These are phyloP conservation scores for Bambusicola thoracicus DNA, from an alignment of 2,113 vertebrate species.

Conservation along the genomic window DNA sequence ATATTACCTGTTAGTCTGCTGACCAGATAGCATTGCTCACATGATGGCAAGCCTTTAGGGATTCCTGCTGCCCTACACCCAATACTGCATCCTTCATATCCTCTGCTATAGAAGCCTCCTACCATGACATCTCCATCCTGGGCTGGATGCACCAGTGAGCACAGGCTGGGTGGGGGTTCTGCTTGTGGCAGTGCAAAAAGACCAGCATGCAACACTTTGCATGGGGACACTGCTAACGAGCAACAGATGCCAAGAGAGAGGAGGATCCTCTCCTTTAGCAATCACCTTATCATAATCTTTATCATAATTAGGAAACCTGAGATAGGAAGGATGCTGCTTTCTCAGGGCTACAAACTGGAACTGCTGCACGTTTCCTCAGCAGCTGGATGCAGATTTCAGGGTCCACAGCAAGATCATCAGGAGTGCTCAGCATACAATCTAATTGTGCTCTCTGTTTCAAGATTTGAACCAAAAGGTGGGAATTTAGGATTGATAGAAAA, in stretches of 20 bases:
- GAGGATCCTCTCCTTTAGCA: not conserved
- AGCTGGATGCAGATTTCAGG: not conserved
- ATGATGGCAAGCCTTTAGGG: not conserved
- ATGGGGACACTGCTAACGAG: accelerated
- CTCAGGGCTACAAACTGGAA: not conserved
- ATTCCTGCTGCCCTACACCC: not conserved
- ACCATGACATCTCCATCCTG: not conserved
- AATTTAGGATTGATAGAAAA: not conserved
- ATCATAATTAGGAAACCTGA: not conserved
- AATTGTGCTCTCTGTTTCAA: not conserved
- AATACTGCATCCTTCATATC: not conserved
- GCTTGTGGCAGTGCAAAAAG: accelerated
- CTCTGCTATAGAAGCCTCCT: not conserved
- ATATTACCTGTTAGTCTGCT: not conserved
- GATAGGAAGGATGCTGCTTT: not conserved
- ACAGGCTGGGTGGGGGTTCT: not conserved
- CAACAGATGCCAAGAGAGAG: not conserved
- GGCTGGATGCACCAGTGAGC: not conserved
- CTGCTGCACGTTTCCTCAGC: not conserved
- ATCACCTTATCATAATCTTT: not conserved
- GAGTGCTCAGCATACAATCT: not conserved
- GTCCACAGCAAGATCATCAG: not conserved
- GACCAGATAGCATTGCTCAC: not conserved
- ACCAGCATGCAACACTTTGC: not conserved
- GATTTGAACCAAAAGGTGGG: not conserved